Evolutionary conservation across 1,140 invertebrate species (phyloP).

Genomic region (Lepidurus packardi): DNA sequence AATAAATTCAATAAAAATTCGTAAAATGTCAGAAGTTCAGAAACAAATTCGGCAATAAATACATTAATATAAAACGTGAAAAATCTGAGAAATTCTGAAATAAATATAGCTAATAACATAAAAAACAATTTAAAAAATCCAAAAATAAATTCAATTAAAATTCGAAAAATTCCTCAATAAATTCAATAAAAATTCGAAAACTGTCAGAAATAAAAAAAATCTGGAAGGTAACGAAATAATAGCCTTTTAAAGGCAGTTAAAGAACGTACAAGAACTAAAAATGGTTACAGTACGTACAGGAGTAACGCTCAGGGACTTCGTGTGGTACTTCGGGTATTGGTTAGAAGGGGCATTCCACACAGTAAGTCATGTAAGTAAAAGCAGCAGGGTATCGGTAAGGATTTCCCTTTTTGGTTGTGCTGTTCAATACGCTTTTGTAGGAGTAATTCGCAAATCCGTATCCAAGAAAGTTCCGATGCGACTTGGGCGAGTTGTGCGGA

Average conservation of each 20-base stretch:
- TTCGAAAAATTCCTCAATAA: too few relatives aligned
- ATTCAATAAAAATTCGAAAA: not conserved
- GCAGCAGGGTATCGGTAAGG: not conserved
- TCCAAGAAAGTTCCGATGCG: not conserved
- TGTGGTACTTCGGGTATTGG: not conserved
- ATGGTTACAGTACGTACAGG: not conserved
- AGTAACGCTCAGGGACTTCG: not conserved
- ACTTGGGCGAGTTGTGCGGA: not conserved
- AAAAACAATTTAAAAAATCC: too few relatives aligned
- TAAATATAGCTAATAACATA: not conserved
- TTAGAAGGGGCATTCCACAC: not conserved
- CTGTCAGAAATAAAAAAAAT: not conserved
- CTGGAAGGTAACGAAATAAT: not conserved
- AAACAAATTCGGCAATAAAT: too few relatives aligned
- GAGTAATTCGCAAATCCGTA: constrained; percentile 11
- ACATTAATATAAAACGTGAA: not conserved
- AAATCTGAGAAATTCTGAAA: not conserved
- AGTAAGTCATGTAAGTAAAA: constrained; percentile 12
- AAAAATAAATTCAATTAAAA: too few relatives aligned
- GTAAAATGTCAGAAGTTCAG: too few relatives aligned
- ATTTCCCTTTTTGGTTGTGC: not conserved
- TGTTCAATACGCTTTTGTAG: not conserved
- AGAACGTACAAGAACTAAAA: not conserved
- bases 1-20: too few relatives aligned
- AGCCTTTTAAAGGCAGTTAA: too few relatives aligned